Evolutionary conservation across 1,140 invertebrate species (phyloP), one percentile per base, ranked within the genome.

Genomic region (Drosophila saltans): DNA sequence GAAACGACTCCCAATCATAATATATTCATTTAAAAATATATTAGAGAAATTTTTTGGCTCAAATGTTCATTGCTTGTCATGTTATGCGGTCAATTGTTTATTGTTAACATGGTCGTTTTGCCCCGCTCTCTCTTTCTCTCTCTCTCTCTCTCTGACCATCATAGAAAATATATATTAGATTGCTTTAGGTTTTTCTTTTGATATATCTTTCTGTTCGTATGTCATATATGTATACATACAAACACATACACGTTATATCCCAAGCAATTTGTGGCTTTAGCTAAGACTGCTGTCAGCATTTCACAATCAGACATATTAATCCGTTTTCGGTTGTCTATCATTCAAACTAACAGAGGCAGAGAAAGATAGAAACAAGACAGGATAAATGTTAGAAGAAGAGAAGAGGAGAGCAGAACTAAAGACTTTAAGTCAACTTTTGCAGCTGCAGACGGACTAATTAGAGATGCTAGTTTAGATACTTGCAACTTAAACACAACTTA

Each of bases 61-160:
- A 73, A 64, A 66, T 64, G 68, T 61, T 85, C 61, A 69, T 81
- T 73, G 36, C 55, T 69, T 88, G 80, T 80, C 83, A 80, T 88
- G 83, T 88, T 72, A 59, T 86, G 77, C 72, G 84, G 84, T 88
- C 83, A 80, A 88, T 80, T 83, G 74, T 88, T 83, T 83, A 89
- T 88, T 75, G 84, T 84, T 80, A 78, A 89, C 84, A 83, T 63
- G 71, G 59, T 68, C 63, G 66, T 69, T 73, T 43, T 40, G 8
- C 26, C 30, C 40, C 16, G 16, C 16, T 16, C 16, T 16, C 16
- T 16, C 16, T 16, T 0, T 16, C 0, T 16, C 16, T 16, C 16
- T 16, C 16, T 16, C 0, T 16, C 16, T 2, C n/a, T 45, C 2
- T 40, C 6, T 6, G n/a, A 9, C n/a, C 41, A 10, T 36, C 4